Evolutionary conservation across 2,797 vertebrate species (phyloP).

Genomic region (Hoplostethus atlanticus): DNA sequence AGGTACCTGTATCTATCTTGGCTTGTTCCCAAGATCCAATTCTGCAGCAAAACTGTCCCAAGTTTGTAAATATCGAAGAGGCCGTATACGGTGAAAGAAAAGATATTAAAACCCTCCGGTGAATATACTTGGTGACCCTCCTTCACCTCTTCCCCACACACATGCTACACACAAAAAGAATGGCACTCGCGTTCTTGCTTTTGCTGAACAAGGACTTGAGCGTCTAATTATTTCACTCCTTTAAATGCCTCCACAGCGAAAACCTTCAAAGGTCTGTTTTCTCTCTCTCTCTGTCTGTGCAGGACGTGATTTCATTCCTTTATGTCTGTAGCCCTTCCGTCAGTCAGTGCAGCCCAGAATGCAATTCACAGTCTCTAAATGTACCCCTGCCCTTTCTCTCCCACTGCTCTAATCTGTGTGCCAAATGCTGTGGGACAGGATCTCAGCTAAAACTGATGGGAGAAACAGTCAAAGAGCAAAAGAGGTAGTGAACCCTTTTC

Average conservation of each 20-base stretch:
- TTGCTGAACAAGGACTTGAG: constrained; percentile 64
- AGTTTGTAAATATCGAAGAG: constrained; percentile 42
- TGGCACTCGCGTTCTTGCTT: constrained; percentile 56
- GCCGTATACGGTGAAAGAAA: constrained; percentile 19
- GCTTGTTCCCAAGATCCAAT: constrained; percentile 36
- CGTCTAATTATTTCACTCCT: constrained; percentile 74
- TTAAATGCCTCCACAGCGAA: constrained; percentile 71
- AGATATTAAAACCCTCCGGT: constrained; percentile 23
- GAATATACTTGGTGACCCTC: constrained; percentile 42
- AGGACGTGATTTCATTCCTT: constrained; percentile 64
- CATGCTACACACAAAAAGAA: constrained; percentile 37
- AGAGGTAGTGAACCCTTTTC: constrained; percentile 30
- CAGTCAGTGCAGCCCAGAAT: constrained; percentile 42
- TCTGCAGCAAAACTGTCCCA: constrained; percentile 5
- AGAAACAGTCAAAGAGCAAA: constrained; percentile 39
- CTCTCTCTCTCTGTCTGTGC: constrained; percentile 43
- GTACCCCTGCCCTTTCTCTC: constrained; percentile 38
- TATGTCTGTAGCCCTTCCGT: constrained; percentile 44
- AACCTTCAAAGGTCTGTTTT: constrained; percentile 61
- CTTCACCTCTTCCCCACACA: constrained; percentile 39
- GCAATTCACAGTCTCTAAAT: constrained; percentile 61
- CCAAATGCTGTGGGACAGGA: constrained; percentile 56
- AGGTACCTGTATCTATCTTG: constrained; percentile 38
- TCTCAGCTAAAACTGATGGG: constrained; percentile 48
- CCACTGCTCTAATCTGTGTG: constrained; percentile 59